Evolutionary conservation across 2,113 vertebrate species (phyloP).

Genomic region (Pyrgilauda ruficollis): DNA sequence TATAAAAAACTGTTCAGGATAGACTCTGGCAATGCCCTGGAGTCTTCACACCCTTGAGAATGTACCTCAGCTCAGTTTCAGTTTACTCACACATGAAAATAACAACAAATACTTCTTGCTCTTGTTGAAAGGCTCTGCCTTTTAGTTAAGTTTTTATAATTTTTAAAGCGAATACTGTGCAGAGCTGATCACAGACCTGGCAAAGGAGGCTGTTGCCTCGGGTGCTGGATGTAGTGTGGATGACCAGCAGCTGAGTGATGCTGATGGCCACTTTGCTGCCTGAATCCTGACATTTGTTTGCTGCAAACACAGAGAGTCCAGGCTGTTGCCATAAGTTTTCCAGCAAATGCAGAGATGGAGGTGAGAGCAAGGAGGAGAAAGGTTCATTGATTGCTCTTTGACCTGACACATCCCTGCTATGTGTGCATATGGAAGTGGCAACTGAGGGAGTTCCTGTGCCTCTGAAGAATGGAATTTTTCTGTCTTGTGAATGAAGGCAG

Average conservation of each 20-base stretch:
- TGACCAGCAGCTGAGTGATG: neutral
- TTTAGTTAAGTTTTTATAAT: neutral
- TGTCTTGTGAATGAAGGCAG: neutral
- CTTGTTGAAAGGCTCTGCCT: neutral
- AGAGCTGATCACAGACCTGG: neutral
- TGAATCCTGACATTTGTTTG: accelerated
- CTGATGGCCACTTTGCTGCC: neutral
- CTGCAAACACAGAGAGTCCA: neutral
- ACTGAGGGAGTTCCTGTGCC: neutral
- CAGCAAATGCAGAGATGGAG: neutral
- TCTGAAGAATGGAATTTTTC: neutral
- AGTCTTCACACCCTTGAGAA: neutral
- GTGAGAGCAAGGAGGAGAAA: neutral
- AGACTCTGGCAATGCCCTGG: neutral
- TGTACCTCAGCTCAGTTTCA: neutral
- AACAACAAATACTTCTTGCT: neutral
- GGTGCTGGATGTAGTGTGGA: neutral
- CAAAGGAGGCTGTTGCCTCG: neutral
- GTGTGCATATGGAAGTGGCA: neutral
- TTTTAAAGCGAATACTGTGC: neutral
- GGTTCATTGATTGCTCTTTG: neutral
- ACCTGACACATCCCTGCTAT: neutral
- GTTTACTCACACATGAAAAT: neutral
- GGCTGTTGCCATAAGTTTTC: neutral
- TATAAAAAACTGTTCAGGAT: neutral